phyloP scores from a whole-genome alignment of 1,140 invertebrate genomes.

The Drosophila saltans region DNA sequence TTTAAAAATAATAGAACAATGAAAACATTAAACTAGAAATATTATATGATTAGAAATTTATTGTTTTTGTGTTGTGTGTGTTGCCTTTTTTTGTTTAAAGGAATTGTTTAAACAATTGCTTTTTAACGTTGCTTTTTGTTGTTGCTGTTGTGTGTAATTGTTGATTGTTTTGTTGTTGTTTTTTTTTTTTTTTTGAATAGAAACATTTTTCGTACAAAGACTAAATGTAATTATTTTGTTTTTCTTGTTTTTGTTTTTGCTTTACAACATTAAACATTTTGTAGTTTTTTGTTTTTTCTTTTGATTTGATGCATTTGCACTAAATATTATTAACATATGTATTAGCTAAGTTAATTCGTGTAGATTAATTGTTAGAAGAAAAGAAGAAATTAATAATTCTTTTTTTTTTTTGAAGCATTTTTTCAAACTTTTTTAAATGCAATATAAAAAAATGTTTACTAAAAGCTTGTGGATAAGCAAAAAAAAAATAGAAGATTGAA shows the following conservation, averaged over 20 bases:
- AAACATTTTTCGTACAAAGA: slow-evolving; percentile 71
- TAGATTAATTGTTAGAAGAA: slow-evolving; percentile 58
- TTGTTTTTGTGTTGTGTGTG: slow-evolving; percentile 23
- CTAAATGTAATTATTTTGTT: slow-evolving; percentile 56
- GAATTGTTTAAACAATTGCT: slow-evolving; percentile 72
- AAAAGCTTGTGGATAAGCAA: slow-evolving; percentile 50
- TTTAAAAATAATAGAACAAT: slow-evolving; percentile 77
- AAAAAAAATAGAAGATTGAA: neutral
- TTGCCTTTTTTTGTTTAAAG: slow-evolving; percentile 51
- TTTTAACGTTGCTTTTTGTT: slow-evolving; percentile 50
- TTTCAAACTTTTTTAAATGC: slow-evolving; percentile 62
- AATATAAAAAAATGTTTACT: slow-evolving; percentile 45
- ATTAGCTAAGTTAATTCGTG: slow-evolving; percentile 74
- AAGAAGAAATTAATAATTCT: slow-evolving; percentile 54
- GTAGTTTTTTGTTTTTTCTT: slow-evolving; percentile 47
- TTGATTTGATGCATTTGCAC: slow-evolving; percentile 76
- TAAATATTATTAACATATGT: slow-evolving; percentile 61
- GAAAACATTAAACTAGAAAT: slow-evolving; percentile 78
- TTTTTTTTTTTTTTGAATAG: slow-evolving; percentile 46
- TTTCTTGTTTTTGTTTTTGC: slow-evolving; percentile 35
- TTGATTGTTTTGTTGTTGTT: slow-evolving; percentile 41
- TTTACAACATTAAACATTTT: slow-evolving; percentile 69
- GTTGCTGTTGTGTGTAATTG: slow-evolving; percentile 25
- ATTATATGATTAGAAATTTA: slow-evolving; percentile 66
- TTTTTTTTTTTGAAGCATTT: slow-evolving; percentile 35